phyloP scores from a whole-genome alignment of 1,140 invertebrate genomes.

The Aporrectodea caliginosa region DNA sequence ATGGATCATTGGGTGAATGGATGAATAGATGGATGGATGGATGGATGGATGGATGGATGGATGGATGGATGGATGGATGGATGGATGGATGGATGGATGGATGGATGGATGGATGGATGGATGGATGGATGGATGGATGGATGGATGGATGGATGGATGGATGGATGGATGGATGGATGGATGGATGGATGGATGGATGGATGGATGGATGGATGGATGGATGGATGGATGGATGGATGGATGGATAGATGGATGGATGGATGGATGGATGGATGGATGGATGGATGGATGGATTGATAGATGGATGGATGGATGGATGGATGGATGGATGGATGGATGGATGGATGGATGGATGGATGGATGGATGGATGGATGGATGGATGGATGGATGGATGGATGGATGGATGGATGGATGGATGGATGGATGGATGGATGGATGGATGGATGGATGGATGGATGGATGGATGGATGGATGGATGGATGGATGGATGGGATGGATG shows the following conservation, averaged over 20 bases:
- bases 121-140: slow-evolving; percentile 6
- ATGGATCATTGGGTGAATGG: no score
- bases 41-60: slow-evolving; percentile 4
- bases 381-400: slow-evolving; percentile 6
- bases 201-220: slow-evolving; percentile 6
- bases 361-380: slow-evolving; percentile 4
- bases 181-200: slow-evolving; percentile 6
- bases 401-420: slow-evolving; percentile 6
- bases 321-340: slow-evolving; percentile 6
- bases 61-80: slow-evolving; percentile 6
- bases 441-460: slow-evolving; percentile 6
- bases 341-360: slow-evolving; percentile 6
- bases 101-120: slow-evolving; percentile 6
- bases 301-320: no score
- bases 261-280: slow-evolving; percentile 6
- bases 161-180: slow-evolving; percentile 6
- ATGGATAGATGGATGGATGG: no score
- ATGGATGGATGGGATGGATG: no score
- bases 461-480: slow-evolving; percentile 6
- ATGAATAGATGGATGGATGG: slow-evolving; percentile 6
- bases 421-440: slow-evolving; percentile 6
- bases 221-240: slow-evolving; percentile 6
- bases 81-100: slow-evolving; percentile 6
- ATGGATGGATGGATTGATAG: no score
- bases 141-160: slow-evolving; percentile 6